Percentiles rank a stretch among this genome's conserved stretches.
phyloP scores from a whole-genome alignment of 2,113 vertebrate genomes.

The Sardina pilchardus region DNA sequence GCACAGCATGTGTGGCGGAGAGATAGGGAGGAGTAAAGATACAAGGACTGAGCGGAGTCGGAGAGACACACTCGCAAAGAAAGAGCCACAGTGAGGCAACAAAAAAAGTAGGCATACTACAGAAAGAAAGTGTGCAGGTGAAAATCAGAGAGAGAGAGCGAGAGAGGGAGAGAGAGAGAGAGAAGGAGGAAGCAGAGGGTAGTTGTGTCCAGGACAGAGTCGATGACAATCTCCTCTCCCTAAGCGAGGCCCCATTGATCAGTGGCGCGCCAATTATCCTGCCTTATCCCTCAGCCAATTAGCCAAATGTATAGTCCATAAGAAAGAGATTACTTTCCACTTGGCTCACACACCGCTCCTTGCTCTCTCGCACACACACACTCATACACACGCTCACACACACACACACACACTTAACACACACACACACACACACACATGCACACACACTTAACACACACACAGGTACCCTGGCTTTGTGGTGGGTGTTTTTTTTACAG shows the following conservation, averaged over 20 bases:
- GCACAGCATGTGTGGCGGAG: neutral
- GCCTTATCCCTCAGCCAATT: constrained; percentile 39
- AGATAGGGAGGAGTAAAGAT: neutral
- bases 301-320: constrained; percentile 35
- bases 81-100: neutral
- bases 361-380: neutral
- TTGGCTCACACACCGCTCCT: constrained; percentile 9
- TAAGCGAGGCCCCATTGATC: constrained; percentile 39
- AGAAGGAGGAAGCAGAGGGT: neutral
- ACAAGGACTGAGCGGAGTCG: neutral
- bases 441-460: neutral
- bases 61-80: neutral
- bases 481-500: constrained; percentile 28
- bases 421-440: constrained; percentile 4
- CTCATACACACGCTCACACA: neutral
- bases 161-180: neutral
- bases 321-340: constrained; percentile 3
- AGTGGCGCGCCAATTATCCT: constrained; percentile 29
- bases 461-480: neutral
- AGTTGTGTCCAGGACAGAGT: constrained; percentile 6
- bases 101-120: no score
- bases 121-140: neutral
- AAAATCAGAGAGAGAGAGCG: neutral
- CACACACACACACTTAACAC: neutral
- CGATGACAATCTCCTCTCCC: constrained; percentile 36